These are phyloP conservation scores for Leptocoma aspasia DNA, from an alignment of 2,113 vertebrate genomes.

Conservation along the genomic window DNA sequence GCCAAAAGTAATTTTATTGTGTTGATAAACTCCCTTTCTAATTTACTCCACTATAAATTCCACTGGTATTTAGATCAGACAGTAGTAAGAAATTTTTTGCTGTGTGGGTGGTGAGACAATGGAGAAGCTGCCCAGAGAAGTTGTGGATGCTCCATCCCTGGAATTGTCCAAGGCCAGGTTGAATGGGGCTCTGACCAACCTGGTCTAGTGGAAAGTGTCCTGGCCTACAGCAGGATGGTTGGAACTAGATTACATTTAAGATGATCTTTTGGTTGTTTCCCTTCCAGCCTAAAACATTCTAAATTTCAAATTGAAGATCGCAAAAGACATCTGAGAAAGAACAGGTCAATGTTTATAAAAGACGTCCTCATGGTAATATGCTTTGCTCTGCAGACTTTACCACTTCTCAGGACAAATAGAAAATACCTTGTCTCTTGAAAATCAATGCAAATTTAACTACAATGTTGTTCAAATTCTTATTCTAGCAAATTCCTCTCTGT, in stretches of 20 bases:
- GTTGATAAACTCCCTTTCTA: neutral
- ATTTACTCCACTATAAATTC: neutral
- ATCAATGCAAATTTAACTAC: neutral
- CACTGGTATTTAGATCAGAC: neutral
- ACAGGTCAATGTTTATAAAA: neutral
- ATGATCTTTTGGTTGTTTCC: neutral
- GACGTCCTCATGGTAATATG: neutral
- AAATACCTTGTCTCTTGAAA: neutral
- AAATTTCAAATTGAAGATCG: neutral
- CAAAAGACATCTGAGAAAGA: neutral
- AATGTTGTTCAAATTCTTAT: neutral
- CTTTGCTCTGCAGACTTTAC: neutral
- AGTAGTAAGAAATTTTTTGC: neutral
- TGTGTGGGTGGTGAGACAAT: neutral
- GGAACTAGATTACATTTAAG: neutral
- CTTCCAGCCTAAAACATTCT: neutral
- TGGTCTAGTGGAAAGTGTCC: neutral
- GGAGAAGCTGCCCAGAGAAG: neutral
- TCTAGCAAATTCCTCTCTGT: neutral
- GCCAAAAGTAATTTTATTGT: neutral
- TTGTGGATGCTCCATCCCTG: neutral
- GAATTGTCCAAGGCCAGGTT: neutral
- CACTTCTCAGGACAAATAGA: neutral
- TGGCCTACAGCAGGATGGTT: accelerated
- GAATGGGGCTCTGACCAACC: neutral